Percentiles rank a stretch among this genome's conserved stretches.
phyloP scores from a whole-genome alignment of 2,888 invertebrate species.

The Autographa pulchrina region DNA sequence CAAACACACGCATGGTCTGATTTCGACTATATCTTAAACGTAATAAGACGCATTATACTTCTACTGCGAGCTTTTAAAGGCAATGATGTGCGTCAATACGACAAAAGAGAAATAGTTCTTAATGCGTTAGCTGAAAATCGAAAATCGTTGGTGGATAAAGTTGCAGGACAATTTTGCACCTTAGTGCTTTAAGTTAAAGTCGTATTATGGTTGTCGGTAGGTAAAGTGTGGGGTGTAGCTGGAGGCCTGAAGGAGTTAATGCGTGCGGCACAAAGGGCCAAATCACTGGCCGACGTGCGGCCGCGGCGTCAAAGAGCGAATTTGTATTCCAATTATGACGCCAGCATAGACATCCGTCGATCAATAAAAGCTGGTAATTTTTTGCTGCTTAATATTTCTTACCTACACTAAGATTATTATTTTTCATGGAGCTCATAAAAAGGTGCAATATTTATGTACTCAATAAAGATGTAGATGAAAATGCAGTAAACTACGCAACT shows the following conservation, averaged over 20 bases:
- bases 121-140: slow-evolving; percentile 77
- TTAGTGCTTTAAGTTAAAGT: slow-evolving; percentile 64
- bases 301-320: slow-evolving; percentile 85
- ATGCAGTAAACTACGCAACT: no score
- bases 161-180: slow-evolving; percentile 33
- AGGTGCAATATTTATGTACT: neutral
- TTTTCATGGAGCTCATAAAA: neutral
- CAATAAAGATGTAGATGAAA: no score
- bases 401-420: no score
- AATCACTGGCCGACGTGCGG: slow-evolving; percentile 86
- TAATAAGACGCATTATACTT: slow-evolving; percentile 67
- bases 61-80: slow-evolving; percentile 33
- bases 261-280: slow-evolving; percentile 89
- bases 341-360: slow-evolving; percentile 68
- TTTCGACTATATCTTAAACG: slow-evolving; percentile 63
- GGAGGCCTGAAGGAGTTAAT: slow-evolving; percentile 87
- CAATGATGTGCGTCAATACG: slow-evolving; percentile 56
- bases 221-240: slow-evolving; percentile 74
- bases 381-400: slow-evolving; percentile 20
- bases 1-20: slow-evolving; percentile 55
- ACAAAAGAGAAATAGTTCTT: slow-evolving; percentile 79
- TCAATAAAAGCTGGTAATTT: slow-evolving; percentile 63
- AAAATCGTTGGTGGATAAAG: slow-evolving; percentile 73
- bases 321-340: slow-evolving; percentile 89
- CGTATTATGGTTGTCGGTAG: slow-evolving; percentile 59